Evolutionary conservation across 2,113 vertebrate species (phyloP), one percentile per base, ranked within the genome.

Genomic region (Heterotis niloticus): DNA sequence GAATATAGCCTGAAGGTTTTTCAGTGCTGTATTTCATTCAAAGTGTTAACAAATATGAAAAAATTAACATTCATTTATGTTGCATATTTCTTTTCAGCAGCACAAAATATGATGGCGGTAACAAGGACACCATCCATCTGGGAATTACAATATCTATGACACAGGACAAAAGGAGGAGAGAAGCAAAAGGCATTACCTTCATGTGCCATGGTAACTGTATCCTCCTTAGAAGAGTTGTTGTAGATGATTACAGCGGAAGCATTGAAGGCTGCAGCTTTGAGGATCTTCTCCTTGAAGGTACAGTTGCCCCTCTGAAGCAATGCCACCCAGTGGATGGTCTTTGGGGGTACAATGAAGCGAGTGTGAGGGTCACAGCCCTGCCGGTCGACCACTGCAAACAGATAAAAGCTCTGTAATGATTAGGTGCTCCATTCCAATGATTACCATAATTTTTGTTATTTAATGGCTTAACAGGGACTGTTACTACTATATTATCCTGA

Each of bases 201-300:
- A 78, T 99, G 98, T 65, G 96, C 96, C 98, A 99, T 99, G 0
- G 94, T 97, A 85, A 99, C 96, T 0, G 96, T 94, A 66, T 95
- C 92, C 44, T 95, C 94, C 54, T 94, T 96, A 82, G 95, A 96
- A 88, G 95, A 93, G 87, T 96, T 95, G 85, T 99, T 99, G 90
- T 98, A 99, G 89, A 99, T 96, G 84, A 99, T 94, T 59, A 99
- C 98, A 0, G 96, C 98, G 0, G 94, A 91, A 76, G 98, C 98
- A 82, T 96, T 98, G 82, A 94, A 96, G 20, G 94, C 92, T 5
- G 95, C 93, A 4, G 98, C 98, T 82, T 94, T 91, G 67, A 97
- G 90, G 82, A 99, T 99, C 90, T 99, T 99, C 91, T 99, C 96
- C 81, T 91, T 95, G 81, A 99, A 99, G 0, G 96, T 99, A 82